phyloP scores from a whole-genome alignment of 1,140 invertebrate species.

The Himalopsyche phryganea region DNA sequence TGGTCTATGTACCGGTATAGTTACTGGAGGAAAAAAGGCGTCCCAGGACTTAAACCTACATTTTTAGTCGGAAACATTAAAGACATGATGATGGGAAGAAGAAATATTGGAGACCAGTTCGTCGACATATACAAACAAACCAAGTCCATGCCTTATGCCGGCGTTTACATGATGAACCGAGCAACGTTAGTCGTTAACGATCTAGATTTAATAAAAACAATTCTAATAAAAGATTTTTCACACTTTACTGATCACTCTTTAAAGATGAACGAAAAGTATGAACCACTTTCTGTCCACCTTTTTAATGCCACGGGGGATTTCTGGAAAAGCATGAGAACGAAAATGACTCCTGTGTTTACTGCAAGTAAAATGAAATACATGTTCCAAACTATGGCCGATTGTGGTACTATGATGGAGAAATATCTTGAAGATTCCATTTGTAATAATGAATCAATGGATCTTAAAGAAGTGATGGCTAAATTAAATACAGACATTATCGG shows the following conservation, averaged over 20 bases:
- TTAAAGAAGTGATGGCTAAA: slow-evolving; percentile 35
- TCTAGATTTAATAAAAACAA: slow-evolving; percentile 39
- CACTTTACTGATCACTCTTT: slow-evolving; percentile 41
- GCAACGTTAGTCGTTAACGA: slow-evolving; percentile 51
- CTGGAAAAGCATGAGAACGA: slow-evolving; percentile 52
- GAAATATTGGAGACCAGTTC: slow-evolving; percentile 1
- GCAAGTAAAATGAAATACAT: slow-evolving; percentile 52
- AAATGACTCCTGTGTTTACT: slow-evolving; percentile 55
- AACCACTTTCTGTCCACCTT: slow-evolving; percentile 52
- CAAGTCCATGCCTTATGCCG: slow-evolving; percentile 19
- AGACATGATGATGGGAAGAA: neutral
- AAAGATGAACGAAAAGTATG: slow-evolving; percentile 46
- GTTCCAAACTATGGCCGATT: slow-evolving; percentile 35
- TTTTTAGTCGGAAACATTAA: slow-evolving; percentile 31
- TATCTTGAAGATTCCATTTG: slow-evolving; percentile 1
- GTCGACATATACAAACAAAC: slow-evolving; percentile 13
- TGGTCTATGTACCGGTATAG: no score
- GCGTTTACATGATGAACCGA: slow-evolving; percentile 40
- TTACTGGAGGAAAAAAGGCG: slow-evolving; percentile 24
- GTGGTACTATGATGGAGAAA: slow-evolving; percentile 4
- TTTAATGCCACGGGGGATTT: slow-evolving; percentile 48
- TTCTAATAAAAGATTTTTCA: slow-evolving; percentile 58
- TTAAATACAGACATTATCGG: slow-evolving; percentile 39
- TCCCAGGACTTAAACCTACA: slow-evolving; percentile 9
- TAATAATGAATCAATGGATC: slow-evolving; percentile 22